Evolutionary conservation across 2,888 invertebrate genomes (phyloP), one percentile per base, ranked within the genome.

Genomic region (Rhagophthalmus giganteus): DNA sequence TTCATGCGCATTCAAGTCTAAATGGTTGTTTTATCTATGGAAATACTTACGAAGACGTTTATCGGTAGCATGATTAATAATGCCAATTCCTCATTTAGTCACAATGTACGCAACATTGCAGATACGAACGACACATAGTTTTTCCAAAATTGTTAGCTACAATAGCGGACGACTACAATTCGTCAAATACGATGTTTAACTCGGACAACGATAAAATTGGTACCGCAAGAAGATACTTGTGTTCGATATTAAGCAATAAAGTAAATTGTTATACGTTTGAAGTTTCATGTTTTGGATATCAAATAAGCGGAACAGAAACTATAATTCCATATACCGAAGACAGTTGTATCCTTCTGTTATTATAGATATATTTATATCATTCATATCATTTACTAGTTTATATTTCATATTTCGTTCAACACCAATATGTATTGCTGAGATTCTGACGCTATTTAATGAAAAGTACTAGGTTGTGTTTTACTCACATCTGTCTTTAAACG

Each of bases 1-100:
- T 99, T 35, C 98, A 99, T 72, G 91, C 94, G 4, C 94, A 98
- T 71, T 85, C 91, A 8, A 94, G 90, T 61, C 83, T 94, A 52
- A 88, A 90, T 69, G 97, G 97, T 5, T 88, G 93, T 41, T 98
- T 97, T 75, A 87, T 97, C 55, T 92, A 94, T 66, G 98, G 97
- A 12, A 97, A 95, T 72, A 88, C 90, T 0, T 94, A 92, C 66
- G 92, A 93, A 64, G 93, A 94, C 70, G 92, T 94, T 9, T 90
- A 90, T 76, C 84, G 90, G 88, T 88, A 74, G n/a, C 8, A 14
- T 2, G 13, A 30, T 2, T n/a, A 11, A 3, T 13, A 28, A 10
- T n/a, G n/a, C n/a, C n/a, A n/a, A n/a, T n/a, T n/a, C n/a, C n/a
- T n/a, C n/a, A n/a, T n/a, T n/a, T n/a, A n/a, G n/a, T n/a, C n/a